Evolutionary conservation across 2,888 invertebrate species (phyloP).

Genomic region (Scelioninae gen. 2): DNA sequence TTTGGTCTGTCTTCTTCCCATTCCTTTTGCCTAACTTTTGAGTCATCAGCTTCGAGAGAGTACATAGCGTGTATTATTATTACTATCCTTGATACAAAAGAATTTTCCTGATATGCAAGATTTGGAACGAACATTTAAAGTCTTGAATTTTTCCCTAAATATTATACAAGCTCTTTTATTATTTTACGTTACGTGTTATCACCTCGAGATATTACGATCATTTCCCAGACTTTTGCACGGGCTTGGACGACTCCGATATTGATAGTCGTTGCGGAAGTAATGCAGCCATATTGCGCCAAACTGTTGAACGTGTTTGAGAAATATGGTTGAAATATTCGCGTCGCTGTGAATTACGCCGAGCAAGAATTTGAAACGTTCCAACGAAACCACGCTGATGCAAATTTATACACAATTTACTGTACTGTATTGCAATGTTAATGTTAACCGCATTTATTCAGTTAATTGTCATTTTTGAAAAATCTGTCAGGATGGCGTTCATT

Average conservation of each 20-base stretch:
- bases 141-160: slow-evolving; percentile 64
- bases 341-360: background rate
- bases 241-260: slow-evolving; percentile 14
- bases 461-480: no score
- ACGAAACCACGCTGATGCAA: slow-evolving; percentile 8
- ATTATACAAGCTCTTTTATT: slow-evolving; percentile 63
- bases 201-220: slow-evolving; percentile 33
- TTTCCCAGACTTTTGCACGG: slow-evolving; percentile 56
- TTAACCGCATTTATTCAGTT: no score
- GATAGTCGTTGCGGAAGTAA: slow-evolving; percentile 13
- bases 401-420: no score
- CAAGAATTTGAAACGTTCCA: slow-evolving; percentile 13
- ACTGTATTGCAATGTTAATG: no score
- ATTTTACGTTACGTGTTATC: slow-evolving; percentile 55
- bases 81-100: slow-evolving; percentile 61
- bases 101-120: slow-evolving; percentile 65
- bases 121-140: slow-evolving; percentile 64
- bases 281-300: slow-evolving; percentile 37
- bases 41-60: slow-evolving; percentile 50
- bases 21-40: no score
- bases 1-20: no score
- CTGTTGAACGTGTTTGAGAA: slow-evolving; percentile 24
- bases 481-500: no score
- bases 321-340: slow-evolving; percentile 33
- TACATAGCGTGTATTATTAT: slow-evolving; percentile 50